Evolutionary conservation across 2,888 invertebrate species (phyloP).

Genomic region (Latrodectus hesperus): DNA sequence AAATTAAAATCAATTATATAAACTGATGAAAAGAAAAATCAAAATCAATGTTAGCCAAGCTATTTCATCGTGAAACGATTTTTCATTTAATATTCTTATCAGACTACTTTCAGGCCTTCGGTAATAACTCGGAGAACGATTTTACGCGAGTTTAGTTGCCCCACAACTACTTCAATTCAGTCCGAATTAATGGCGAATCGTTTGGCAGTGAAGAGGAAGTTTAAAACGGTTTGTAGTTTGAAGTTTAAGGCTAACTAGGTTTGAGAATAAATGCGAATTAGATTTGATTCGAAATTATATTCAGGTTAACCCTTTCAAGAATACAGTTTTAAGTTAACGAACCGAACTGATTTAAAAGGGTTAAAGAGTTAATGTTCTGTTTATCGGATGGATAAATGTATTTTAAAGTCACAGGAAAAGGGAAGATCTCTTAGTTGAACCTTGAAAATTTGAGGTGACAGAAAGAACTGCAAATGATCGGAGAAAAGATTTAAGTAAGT

Average conservation of each 20-base stretch:
- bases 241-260: slow-evolving; percentile 47
- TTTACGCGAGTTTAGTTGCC: slow-evolving; percentile 41
- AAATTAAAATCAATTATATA: too few species aligned
- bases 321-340: slow-evolving; percentile 48
- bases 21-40: neutral
- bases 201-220: slow-evolving; percentile 36
- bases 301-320: slow-evolving; percentile 18
- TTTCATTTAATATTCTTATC: slow-evolving; percentile 59
- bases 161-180: slow-evolving; percentile 17
- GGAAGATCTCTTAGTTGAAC: neutral
- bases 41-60: neutral
- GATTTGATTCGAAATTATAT: slow-evolving; percentile 54
- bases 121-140: slow-evolving; percentile 40
- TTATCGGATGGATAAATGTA: slow-evolving; percentile 16
- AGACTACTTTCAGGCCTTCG: slow-evolving; percentile 36
- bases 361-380: slow-evolving; percentile 26
- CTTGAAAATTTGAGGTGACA: neutral
- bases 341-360: slow-evolving; percentile 43
- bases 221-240: slow-evolving; percentile 50
- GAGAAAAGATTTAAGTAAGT: too few species aligned
- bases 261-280: slow-evolving; percentile 51
- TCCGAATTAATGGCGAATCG: slow-evolving; percentile 53
- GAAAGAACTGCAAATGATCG: too few species aligned
- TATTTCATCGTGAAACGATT: slow-evolving; percentile 34
- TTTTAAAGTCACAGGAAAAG: slow-evolving; percentile 11